Base-by-base conservation (phyloP, 2,113 vertebrate species). In the Oreochromis niloticus region DNA sequence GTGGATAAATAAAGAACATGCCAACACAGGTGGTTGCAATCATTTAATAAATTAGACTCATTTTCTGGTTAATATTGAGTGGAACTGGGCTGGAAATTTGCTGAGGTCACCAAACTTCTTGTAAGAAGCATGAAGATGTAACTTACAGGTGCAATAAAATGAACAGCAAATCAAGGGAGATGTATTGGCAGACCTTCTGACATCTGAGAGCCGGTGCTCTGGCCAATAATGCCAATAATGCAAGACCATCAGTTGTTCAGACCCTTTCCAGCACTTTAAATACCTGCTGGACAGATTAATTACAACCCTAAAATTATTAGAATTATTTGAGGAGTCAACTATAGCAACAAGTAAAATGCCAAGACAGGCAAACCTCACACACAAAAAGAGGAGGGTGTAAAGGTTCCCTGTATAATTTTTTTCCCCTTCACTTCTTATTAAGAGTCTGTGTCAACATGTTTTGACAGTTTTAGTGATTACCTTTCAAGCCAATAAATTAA, bases 401-500 rank as follows among this genome's bases (percentile, higher is more conserved):
- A 80, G 7, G 78, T 56, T 80, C 10, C 43, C 27, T n/a, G 46
- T 19, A 78, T 52, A 78, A 32, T 52, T 50, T 55, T 39, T 55
- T 32, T 2, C 63, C 34, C 46, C 27, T 78, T 78, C 73, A n/a
- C 2, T 30, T 86, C 43, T 88, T 86, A 86, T 86, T 90, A 82
- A 56, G n/a, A 41, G 24, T 24, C 11, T 17, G 56, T 79, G 61
- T 32, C 52, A 36, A 3, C 41, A 48, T 71, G 24, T 43, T 22
- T 22, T 63, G 89, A 84, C 75, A 82, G 86, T 46, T 82, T 34
- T 5, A 59, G 61, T 68, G 57, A 87, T 81, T 50, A 81, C 71
- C 89, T 85, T 92, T 85, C 71, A 84, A 85, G 63, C 55, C 56
- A 46, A 16, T 80, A 56, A 82, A 86, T 71, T 82, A 83, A 83